These are phyloP conservation scores for Microdon myrmicae DNA, from an alignment of 2,888 invertebrate genomes.

Conservation along the genomic window DNA sequence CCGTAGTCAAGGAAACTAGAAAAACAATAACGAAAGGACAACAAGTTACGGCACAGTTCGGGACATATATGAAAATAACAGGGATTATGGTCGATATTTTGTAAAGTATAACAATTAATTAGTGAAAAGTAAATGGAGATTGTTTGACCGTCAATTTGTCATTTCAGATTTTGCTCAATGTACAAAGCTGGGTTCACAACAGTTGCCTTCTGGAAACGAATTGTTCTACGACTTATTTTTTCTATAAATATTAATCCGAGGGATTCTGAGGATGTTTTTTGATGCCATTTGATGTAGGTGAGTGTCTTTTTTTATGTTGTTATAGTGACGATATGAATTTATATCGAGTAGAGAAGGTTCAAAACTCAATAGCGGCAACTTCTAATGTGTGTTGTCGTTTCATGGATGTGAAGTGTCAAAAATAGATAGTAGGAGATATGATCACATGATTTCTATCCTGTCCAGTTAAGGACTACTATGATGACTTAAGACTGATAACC, in stretches of 20 bases:
- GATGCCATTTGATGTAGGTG: constrained; percentile 12
- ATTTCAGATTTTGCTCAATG: constrained; percentile 25
- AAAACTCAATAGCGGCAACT: no score
- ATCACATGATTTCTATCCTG: no score
- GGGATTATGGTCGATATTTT: constrained; percentile 14
- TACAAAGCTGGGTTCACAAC: constrained; percentile 35
- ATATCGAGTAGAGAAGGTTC: no score
- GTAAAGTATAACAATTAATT: constrained; percentile 16
- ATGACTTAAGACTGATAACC: no score
- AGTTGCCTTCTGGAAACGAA: constrained; percentile 34
- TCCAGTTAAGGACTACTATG: no score
- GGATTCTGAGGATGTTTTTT: constrained; percentile 28
- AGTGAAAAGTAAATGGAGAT: neutral
- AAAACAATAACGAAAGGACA: constrained; percentile 50
- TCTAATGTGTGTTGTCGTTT: no score
- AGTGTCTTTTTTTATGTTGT: no score
- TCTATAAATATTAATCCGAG: constrained; percentile 19
- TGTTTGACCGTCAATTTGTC: no score
- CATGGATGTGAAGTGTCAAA: no score
- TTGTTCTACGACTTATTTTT: constrained; percentile 21
- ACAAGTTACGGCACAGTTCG: constrained; percentile 45
- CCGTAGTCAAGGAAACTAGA: constrained; percentile 49
- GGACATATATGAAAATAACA: constrained; percentile 31
- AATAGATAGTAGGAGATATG: no score
- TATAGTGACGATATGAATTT: no score